Evolutionary conservation across 2,797 vertebrate genomes (phyloP).

Genomic region (Myiothlypis coronata): DNA sequence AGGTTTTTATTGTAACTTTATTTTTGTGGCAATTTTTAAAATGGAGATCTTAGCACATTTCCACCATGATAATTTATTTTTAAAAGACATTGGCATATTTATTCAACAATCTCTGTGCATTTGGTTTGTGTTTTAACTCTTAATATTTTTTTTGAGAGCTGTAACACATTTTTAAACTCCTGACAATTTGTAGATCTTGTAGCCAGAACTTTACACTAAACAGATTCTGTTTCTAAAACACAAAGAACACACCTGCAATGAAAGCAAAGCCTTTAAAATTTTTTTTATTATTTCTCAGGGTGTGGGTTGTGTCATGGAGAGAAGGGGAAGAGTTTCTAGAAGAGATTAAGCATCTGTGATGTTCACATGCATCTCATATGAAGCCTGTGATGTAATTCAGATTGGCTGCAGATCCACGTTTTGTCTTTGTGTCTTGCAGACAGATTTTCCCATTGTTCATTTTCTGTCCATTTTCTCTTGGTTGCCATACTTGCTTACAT

Average conservation of each 20-base stretch:
- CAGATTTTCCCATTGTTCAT: constrained; percentile 35
- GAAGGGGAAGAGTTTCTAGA: constrained; percentile 47
- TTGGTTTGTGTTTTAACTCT: background rate
- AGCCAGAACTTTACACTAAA: constrained; percentile 12
- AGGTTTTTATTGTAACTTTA: background rate
- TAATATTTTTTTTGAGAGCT: background rate
- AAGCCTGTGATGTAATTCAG: constrained; percentile 37
- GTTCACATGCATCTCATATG: constrained; percentile 41
- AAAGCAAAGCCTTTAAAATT: background rate
- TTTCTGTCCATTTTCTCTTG: constrained; percentile 16
- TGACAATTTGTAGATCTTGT: background rate
- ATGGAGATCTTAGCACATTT: background rate
- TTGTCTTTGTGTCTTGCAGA: constrained; percentile 17
- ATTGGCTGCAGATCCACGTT: background rate
- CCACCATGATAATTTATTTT: background rate
- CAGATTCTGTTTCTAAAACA: constrained; percentile 12
- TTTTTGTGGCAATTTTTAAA: background rate
- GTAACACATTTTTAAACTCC: constrained; percentile 18
- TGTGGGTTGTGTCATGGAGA: constrained; percentile 41
- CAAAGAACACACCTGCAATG: constrained; percentile 8
- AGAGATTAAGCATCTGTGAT: constrained; percentile 58
- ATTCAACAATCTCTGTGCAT: background rate
- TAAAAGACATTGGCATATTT: background rate
- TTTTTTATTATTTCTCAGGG: background rate
- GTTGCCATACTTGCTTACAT: constrained; percentile 49